Percentiles rank a stretch among this genome's conserved stretches.
phyloP scores from a whole-genome alignment of 2,113 vertebrate genomes.

The Aldabrachelys gigantea region DNA sequence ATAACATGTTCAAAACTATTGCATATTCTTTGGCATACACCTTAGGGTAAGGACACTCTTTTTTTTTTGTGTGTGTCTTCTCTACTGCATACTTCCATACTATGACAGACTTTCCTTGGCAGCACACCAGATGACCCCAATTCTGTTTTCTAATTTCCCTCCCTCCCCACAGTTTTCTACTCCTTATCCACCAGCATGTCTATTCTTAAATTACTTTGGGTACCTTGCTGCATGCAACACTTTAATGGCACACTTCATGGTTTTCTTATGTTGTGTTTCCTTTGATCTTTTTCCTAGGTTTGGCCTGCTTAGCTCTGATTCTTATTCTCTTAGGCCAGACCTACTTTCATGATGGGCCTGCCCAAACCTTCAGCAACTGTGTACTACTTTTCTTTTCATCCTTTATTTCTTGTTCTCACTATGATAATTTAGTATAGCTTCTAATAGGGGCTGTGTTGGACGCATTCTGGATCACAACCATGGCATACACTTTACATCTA shows the following conservation, averaged over 20 bases:
- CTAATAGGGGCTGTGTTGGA: not conserved
- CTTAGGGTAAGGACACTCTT: not conserved
- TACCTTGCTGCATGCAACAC: not conserved
- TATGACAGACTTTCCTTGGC: not conserved
- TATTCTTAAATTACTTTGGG: not conserved
- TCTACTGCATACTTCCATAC: not conserved
- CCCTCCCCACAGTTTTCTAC: not conserved
- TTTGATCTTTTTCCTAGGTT: not conserved
- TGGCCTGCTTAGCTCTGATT: not conserved
- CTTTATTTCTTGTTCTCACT: not conserved
- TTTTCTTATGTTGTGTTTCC: not conserved
- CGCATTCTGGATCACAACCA: not conserved
- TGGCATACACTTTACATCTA: not conserved
- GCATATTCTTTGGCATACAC: not conserved
- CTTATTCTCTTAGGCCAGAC: not conserved
- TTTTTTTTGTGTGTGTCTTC: not conserved
- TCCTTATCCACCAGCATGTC: not conserved
- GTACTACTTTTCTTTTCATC: not conserved
- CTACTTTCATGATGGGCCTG: not conserved
- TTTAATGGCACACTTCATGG: not conserved
- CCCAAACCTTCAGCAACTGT: not conserved
- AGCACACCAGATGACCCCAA: rapidly evolving
- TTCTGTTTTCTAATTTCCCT: not conserved
- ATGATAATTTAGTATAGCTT: not conserved
- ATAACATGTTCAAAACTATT: not conserved